Base-by-base conservation (phyloP, 1,140 invertebrate genomes). In the Temnothorax curvispinosus region DNA sequence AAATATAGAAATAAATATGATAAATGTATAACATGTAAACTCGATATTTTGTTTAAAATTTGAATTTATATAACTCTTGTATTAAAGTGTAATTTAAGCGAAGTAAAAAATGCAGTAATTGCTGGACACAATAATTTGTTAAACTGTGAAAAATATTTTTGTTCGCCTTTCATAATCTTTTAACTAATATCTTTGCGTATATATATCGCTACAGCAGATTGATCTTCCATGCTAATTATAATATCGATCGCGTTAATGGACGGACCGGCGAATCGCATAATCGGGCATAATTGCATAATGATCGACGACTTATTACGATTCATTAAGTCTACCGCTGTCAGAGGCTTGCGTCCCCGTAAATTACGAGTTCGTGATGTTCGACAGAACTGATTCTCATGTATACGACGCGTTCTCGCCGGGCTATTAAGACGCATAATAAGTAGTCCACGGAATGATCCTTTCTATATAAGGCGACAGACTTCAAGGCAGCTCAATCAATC, bases 361-460 rank as follows among this genome's bases (percentile, higher is more conserved):
- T 84, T 50, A 60, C 3, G 15, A 38, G 21, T 62, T 4, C 35
- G n/a, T 41, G 54, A 81, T 50, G 35, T 69, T 75, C 54, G 54
- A n/a, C 52, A 11, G 13, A 32, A 47, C 5, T 9, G 54, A 47
- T 84, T 84, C 41, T 74, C 15, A 75, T 82, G 52, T 58, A 27
- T 27, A 21, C 32, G 52, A 56, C 52, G 47, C 80, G 67, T 82
- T 21, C 38, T 38, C 65, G 35, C n/a, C 78, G 13, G 50, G n/a
- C 50, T 18, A 74, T 74, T 74, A 60, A 56, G 13, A 15, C 18
- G 65, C 52, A 74, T 82, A 72, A 82, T 56, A 82, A 82, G 65
- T 50, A 60, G 52, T 58, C 8, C 44, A 50, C 44, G 11, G 62
- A 60, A 64, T 54, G 56, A 75, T 62, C 38, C 21, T 52, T 75